Percentiles rank a stretch among this genome's conserved stretches.
These are phyloP conservation scores for Mesoclemmys tuberculata DNA, from an alignment of 2,113 vertebrate genomes.

Conservation along the genomic window DNA sequence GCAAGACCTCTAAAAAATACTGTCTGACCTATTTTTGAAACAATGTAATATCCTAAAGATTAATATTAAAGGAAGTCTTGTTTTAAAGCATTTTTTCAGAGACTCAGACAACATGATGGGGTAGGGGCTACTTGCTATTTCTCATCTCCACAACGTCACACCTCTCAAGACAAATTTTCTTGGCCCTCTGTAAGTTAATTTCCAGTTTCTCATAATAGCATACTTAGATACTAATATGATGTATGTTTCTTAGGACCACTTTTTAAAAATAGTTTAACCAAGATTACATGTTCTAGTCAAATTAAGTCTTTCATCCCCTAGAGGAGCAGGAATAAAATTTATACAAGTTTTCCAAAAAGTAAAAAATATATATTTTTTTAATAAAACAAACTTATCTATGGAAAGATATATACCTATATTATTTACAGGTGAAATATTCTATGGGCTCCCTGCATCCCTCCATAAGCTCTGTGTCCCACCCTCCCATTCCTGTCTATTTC, in stretches of 20 bases:
- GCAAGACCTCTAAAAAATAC: not conserved
- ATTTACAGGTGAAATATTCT: not conserved
- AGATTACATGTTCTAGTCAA: not conserved
- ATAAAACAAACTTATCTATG: not conserved
- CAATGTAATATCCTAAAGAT: not conserved
- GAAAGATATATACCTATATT: not conserved
- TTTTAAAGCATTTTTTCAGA: not conserved
- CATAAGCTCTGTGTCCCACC: not conserved
- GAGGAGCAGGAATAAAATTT: not conserved
- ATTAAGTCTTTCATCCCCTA: not conserved
- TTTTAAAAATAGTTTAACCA: not conserved
- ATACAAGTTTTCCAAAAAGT: not conserved
- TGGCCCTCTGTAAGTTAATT: slow-evolving; percentile 5
- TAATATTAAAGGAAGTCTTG: not conserved
- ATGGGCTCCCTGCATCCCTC: not conserved
- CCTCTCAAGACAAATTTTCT: not conserved
- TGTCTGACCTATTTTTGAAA: not conserved
- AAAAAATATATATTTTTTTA: fast-evolving
- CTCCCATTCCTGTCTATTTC: not conserved
- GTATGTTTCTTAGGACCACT: slow-evolving; percentile 27
- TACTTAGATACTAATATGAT: not conserved
- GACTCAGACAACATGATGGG: slow-evolving; percentile 6
- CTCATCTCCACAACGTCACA: slow-evolving; percentile 51
- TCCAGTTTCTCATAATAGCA: not conserved
- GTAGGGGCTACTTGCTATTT: not conserved